Evolutionary conservation across 1,140 invertebrate species (phyloP), one percentile per base, ranked within the genome.

Genomic region (Uloborus diversus): DNA sequence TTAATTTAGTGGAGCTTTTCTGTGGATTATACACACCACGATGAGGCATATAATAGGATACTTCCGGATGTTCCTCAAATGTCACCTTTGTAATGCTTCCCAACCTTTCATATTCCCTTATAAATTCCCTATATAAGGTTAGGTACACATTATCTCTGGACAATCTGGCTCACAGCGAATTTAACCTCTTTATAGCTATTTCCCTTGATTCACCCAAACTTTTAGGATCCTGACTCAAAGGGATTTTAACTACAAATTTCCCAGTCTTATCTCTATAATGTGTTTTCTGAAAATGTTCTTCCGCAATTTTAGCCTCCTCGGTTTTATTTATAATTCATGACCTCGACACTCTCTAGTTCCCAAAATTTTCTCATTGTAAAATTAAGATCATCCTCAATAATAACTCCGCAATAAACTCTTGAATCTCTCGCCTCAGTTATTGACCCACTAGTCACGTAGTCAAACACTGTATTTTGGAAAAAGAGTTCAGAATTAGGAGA

Each of bases 1-100:
- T n/a, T 4, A 81, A 17, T 56, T 81, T 82, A 4, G 64, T 71
- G 2, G 81, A 61, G 2, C 3, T 42, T 17, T 61, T 73, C 20
- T 61, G 13, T 30, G 35, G 57, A 25, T n/a, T 14, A 61, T 30
- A 73, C 11, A 61, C 33, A 27, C 35, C 70, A 49, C 61, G 70
- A 47, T 73, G 70, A 25, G 57, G 70, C 35, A 73, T 28, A 47
- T 61, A 30, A 49, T 62, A 73, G 5, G 35, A 25, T 5, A 73
- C 3, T 14, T 30, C 35, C 2, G 37, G 17, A 47, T 73, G 37
- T 7, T 20, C 14, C 9, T 7, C 25, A 11, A 61, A 13, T 9
- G 14, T 49, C 7, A 61, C 33, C 4, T 51, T 42, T 17, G 5
- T 25, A 33, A 62, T 73, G 7, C 49, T 35, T 7, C 37, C 27